Evolutionary conservation across 2,113 vertebrate species (phyloP), one percentile per base, ranked within the genome.

Genomic region (Cyanoliseus patagonus): DNA sequence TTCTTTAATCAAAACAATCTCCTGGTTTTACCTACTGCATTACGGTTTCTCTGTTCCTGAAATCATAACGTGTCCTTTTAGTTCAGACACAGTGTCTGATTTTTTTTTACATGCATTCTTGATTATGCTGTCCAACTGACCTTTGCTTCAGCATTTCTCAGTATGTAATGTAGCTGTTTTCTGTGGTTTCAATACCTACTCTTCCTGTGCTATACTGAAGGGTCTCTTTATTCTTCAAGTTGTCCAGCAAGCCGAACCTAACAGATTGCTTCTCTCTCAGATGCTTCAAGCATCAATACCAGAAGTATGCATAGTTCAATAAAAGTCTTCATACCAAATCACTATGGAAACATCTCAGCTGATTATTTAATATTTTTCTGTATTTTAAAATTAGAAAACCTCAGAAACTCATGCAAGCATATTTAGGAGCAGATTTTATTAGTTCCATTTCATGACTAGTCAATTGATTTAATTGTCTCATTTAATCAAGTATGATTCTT

Each of bases 341-440:
- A 68, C 95, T 96, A 91, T 96, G 91, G 95, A 95, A 94, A 97
- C 77, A 90, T 75, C 55, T 88, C 73, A 61, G 80, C 55, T 78
- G 46, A 86, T 92, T 70, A 41, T 88, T 96, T 95, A 76, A 73
- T 86, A 37, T 55, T 93, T 88, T 88, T 46, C 27, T 74, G 4
- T 63, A 39, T 82, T 93, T 95, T 88, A 90, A 83, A 90, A 94
- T 92, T 79, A 90, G 67, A 52, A 95, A 88, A 88, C 42, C 88
- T 86, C 73, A 88, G 57, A 91, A 90, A 82, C 30, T 88, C 51
- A 49, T 82, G 69, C 25, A 86, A 47, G 20, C 81, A 8, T 41
- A 79, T 90, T 90, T 94, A 81, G 79, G 47, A 81, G 44, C 42
- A 80, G 53, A 83, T 86, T 92, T 90, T 95, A 80, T 86, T 92